phyloP scores from a whole-genome alignment of 2,888 invertebrate species.

The Drosophila falleni region DNA sequence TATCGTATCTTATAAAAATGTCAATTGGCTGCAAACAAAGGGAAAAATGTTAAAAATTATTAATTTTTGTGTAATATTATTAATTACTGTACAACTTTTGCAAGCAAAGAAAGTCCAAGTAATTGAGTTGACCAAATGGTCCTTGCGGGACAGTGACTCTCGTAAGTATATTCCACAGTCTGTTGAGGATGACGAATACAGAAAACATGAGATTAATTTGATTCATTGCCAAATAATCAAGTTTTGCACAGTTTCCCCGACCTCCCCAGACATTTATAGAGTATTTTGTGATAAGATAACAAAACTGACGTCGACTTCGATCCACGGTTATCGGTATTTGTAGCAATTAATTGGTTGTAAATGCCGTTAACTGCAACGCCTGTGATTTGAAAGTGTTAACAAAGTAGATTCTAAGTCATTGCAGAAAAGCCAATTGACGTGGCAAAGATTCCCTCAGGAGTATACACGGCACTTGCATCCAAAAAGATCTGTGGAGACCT shows the following conservation, averaged over 20 bases:
- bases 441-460: constrained; percentile 80
- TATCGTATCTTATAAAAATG: constrained; percentile 10
- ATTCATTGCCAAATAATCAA: constrained; percentile 43
- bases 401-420: neutral
- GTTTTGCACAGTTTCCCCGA: constrained; percentile 34
- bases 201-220: constrained; percentile 33
- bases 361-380: constrained; percentile 36
- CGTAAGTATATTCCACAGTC: constrained; percentile 57
- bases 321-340: constrained; percentile 34
- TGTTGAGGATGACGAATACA: constrained; percentile 4
- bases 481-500: constrained; percentile 69
- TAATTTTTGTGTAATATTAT: constrained; percentile 12
- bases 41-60: constrained; percentile 40
- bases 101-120: constrained; percentile 63
- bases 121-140: constrained; percentile 77
- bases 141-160: constrained; percentile 71
- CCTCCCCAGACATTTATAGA: constrained; percentile 24
- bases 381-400: constrained; percentile 48
- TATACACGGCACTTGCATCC: constrained; percentile 75
- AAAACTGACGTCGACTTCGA: constrained; percentile 41
- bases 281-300: constrained; percentile 62
- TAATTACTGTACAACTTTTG: constrained; percentile 3
- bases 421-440: constrained; percentile 67
- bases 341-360: constrained; percentile 64
- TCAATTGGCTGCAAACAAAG: constrained; percentile 25